Evolutionary conservation across 2,888 invertebrate species (phyloP), one percentile per base, ranked within the genome.

Genomic region (Phasia obesa): DNA sequence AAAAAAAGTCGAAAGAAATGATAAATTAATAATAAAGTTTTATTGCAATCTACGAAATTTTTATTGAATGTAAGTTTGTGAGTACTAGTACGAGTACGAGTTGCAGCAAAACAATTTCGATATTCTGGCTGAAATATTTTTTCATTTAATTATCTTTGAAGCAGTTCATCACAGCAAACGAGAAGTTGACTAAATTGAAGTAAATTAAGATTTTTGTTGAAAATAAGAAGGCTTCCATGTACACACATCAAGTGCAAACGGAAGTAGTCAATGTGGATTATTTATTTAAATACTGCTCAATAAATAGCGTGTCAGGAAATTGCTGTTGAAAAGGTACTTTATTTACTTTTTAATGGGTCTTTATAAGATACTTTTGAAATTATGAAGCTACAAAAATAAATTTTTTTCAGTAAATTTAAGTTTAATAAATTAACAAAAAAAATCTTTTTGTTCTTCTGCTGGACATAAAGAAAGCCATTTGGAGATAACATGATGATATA

Each of bases 71-170:
- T 1, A 55, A n/a, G 17, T 51, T 55, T 44, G 35, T 47, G 19
- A 7, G 38, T 5, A n/a, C n/a, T n/a, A 11, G 25, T 35, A 53
- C 19, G 31, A 35, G n/a, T n/a, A 35, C 9, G 11, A 35, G n/a
- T 27, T 4, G 17, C 6, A 21, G 35, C n/a, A 65, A 75, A 38
- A 27, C 42, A 49, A 60, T 67, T 42, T 51, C 49, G 7, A 38
- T 67, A n/a, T 15, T 31, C 4, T 55, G 49, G 25, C 9, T 44
- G 27, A 17, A 47, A 31, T n/a, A 27, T 7, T 42, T 35, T 69
- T 71, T 64, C n/a, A 79, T 79, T 79, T 15, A 79, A 73, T 79
- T 73, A 79, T 67, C 23, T 47, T 53, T 17, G 49, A 19, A 44
- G 13, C 65, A 67, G 71, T 67, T 60, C 51, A 79, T 57, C 51